A percentile compares a stretch with the other conserved stretches of the same genome.
Conservation (phyloP, 37 sponge, comb jelly and placozoan genomes). For the Theonella swinhoei region DNA sequence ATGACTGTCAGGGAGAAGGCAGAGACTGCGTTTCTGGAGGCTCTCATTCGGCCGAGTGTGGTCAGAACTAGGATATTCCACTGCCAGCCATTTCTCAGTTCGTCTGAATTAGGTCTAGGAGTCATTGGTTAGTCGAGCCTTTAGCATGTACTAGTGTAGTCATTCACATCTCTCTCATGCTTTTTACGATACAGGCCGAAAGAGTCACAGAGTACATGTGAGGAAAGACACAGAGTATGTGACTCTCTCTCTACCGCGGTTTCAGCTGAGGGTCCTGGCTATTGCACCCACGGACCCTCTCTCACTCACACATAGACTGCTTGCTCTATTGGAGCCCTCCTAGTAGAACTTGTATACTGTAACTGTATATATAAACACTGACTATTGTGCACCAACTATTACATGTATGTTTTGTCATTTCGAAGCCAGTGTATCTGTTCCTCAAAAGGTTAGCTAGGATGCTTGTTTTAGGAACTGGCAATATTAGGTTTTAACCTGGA, state of each 20-base stretch:
- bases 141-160: too few species aligned
- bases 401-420: too few species aligned
- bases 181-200: conserved; percentile 8
- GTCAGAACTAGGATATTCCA: background rate
- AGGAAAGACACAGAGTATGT: background rate
- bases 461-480: too few species aligned
- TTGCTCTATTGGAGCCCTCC: background rate
- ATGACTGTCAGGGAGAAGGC: background rate
- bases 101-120: background rate
- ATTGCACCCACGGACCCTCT: background rate
- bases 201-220: conserved; percentile 1
- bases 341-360: too few species aligned
- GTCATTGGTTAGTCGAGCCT: background rate
- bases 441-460: too few species aligned
- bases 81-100: conserved; percentile 49
- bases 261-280: conserved; percentile 46
- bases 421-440: too few species aligned
- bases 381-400: too few species aligned
- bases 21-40: background rate
- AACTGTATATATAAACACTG: background rate
- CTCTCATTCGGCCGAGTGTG: background rate
- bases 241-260: conserved; percentile 42
- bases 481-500: too few species aligned
- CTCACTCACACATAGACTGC: background rate
- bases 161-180: too few species aligned